Evolutionary conservation across 64 coral and sea anemone species (phyloP).

Genomic region (Montipora efflorescens): DNA sequence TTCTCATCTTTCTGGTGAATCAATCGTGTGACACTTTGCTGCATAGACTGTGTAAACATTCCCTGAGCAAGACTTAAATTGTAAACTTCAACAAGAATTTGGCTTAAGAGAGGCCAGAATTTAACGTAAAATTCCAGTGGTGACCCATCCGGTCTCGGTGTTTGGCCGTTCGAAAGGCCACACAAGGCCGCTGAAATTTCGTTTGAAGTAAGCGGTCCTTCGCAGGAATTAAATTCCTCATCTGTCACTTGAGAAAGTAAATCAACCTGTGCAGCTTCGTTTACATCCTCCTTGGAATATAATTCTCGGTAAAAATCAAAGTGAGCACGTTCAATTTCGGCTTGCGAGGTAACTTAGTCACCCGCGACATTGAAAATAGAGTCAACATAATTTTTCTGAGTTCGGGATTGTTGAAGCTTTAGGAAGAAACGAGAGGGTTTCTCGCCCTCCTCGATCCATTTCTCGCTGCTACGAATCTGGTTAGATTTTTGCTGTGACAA

Average conservation of each 20-base stretch:
- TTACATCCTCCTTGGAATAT: neutral
- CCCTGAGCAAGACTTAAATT: neutral
- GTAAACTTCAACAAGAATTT: neutral
- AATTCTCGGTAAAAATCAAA: conserved; percentile 24
- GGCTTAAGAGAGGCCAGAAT: neutral
- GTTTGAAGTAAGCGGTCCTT: neutral
- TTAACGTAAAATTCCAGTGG: conserved; percentile 17
- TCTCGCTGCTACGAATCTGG: neutral
- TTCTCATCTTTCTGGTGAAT: conserved; percentile 32
- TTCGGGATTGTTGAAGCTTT: neutral
- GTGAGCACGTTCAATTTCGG: neutral
- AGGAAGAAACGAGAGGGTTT: neutral
- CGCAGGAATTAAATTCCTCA: neutral
- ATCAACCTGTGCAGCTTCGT: neutral
- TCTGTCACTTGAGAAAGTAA: neutral
- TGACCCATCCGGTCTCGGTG: neutral
- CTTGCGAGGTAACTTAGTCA: neutral
- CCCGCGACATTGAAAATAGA: neutral
- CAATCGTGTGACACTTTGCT: neutral
- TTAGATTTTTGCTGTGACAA: neutral
- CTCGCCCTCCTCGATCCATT: conserved; percentile 23
- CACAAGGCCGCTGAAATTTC: conserved; percentile 6
- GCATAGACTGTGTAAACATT: neutral
- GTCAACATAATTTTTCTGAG: neutral
- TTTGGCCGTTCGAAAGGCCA: neutral